Conservation (phyloP, 2,113 vertebrate species). For the Spheniscus mendiculus region DNA sequence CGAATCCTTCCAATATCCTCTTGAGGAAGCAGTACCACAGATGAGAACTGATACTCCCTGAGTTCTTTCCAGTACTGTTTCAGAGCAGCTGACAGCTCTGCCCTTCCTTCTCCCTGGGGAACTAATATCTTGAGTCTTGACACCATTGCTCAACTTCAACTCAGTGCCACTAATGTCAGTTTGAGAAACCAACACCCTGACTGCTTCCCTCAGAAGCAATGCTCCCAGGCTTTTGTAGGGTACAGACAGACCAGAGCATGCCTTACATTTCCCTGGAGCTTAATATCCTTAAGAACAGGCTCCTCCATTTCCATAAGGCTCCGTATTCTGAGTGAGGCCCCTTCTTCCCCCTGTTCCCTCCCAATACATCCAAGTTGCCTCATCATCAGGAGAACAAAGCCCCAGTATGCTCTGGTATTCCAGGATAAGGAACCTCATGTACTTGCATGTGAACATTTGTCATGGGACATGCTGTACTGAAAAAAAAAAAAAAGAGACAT, state of each 20-base stretch:
- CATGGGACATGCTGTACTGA: not conserved
- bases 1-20: not conserved
- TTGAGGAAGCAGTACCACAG: not conserved
- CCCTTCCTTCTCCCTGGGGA: not conserved
- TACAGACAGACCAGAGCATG: not conserved
- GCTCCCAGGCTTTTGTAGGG: not conserved
- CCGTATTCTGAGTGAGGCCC: not conserved
- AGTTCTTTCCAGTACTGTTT: not conserved
- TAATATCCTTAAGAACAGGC: not conserved
- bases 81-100: not conserved
- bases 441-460: not conserved
- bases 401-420: not conserved
- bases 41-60: not conserved
- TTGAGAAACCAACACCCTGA: not conserved
- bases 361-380: not conserved
- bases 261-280: not conserved
- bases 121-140: not conserved
- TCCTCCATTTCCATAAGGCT: not conserved
- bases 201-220: not conserved
- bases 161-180: not conserved
- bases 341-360: not conserved
- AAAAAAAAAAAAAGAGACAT: not conserved
- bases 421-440: not conserved
- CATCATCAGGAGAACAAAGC: not conserved
- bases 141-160: not conserved